phyloP scores from a whole-genome alignment of 1,140 invertebrate genomes.

The Drosophila lacertosa region DNA sequence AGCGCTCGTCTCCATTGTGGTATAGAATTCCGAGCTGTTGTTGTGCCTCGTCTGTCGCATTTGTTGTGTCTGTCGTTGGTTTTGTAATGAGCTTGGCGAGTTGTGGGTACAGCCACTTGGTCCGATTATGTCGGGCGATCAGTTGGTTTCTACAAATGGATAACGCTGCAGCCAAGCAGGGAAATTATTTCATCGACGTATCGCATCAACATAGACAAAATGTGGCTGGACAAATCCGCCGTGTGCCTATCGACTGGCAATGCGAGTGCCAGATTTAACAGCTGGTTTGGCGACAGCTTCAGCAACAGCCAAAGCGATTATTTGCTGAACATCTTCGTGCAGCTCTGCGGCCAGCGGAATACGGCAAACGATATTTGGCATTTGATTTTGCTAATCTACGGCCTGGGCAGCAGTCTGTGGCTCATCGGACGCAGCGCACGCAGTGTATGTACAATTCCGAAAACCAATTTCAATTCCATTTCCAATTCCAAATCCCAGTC shows the following conservation, averaged over 20 bases:
- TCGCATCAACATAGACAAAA: constrained; percentile 17
- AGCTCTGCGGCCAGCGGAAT: constrained; percentile 50
- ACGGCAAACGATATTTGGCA: constrained; percentile 49
- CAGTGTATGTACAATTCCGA: constrained; percentile 45
- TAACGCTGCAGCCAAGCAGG: constrained; percentile 31
- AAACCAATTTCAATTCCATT: too few species aligned
- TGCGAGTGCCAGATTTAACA: constrained; percentile 33
- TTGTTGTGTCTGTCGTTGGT: constrained; percentile 39
- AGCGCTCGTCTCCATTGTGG: constrained; percentile 32
- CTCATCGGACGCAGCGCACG: constrained; percentile 61
- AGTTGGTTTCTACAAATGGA: constrained; percentile 57
- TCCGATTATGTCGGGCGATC: constrained; percentile 23
- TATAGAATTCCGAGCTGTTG: constrained; percentile 49
- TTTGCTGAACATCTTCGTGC: constrained; percentile 51
- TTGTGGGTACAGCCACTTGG: constrained; percentile 36
- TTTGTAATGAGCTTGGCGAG: constrained; percentile 59
- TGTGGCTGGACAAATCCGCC: constrained; percentile 55
- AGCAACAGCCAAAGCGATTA: constrained; percentile 41
- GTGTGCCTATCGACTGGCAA: constrained; percentile 53
- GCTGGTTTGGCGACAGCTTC: constrained; percentile 37
- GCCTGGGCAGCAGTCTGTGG: constrained; percentile 52
- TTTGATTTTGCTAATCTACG: constrained; percentile 60
- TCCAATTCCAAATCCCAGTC: constrained; percentile 47
- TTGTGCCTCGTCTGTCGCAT: not conserved
- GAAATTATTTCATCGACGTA: constrained; percentile 5